A percentile compares a stretch with the other conserved stretches of the same genome.
phyloP scores from a whole-genome alignment of 1,140 invertebrate species.

The Leptonema lineaticorne region DNA sequence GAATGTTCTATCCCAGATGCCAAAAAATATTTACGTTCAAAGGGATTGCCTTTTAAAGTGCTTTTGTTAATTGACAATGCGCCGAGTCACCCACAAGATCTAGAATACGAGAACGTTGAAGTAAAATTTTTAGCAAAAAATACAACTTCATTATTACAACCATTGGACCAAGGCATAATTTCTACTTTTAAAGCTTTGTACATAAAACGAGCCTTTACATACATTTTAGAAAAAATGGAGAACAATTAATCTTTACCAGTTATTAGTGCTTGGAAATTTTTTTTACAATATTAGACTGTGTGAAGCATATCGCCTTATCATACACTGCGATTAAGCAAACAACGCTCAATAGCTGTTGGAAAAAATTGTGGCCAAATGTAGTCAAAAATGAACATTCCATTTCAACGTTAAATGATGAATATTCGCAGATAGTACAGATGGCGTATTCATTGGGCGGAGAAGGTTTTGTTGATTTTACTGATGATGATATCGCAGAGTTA shows the following conservation, averaged over 20 bases:
- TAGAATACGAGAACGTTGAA: slow-evolving; percentile 46
- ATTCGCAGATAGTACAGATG: no score
- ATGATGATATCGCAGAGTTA: no score
- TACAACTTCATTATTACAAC: slow-evolving; percentile 42
- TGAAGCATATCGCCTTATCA: slow-evolving; percentile 19
- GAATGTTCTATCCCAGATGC: slow-evolving; percentile 44
- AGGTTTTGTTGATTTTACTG: no score
- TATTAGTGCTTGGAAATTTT: slow-evolving; percentile 28
- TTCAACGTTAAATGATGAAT: no score
- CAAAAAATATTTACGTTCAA: slow-evolving; percentile 43
- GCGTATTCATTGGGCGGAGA: no score
- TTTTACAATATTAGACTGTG: slow-evolving; percentile 28
- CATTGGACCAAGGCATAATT: slow-evolving; percentile 32
- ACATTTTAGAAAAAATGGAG: slow-evolving; percentile 24
- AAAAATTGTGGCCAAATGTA: no score
- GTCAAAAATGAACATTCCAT: no score
- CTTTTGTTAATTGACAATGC: slow-evolving; percentile 54
- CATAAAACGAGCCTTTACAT: slow-evolving; percentile 19
- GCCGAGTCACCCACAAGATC: slow-evolving; percentile 47
- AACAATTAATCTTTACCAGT: slow-evolving; percentile 13
- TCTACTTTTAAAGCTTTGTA: slow-evolving; percentile 29
- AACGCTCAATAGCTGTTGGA: slow-evolving; percentile 28
- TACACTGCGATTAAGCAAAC: slow-evolving; percentile 26
- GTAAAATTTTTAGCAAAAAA: slow-evolving; percentile 44
- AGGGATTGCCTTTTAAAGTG: slow-evolving; percentile 35